Conservation (phyloP, 1,140 invertebrate species). For the Rhopalosiphum padi region DNA sequence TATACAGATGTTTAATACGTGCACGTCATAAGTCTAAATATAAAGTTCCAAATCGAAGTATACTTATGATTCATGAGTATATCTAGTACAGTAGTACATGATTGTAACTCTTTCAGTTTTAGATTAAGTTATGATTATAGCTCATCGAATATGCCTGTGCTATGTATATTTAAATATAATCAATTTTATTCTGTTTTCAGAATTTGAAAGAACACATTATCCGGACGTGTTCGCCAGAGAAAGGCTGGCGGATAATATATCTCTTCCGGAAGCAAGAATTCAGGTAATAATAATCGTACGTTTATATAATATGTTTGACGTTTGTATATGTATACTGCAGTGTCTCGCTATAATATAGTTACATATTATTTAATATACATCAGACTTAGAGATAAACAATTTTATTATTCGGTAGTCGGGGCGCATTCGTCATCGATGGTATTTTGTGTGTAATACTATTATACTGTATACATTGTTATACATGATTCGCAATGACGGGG, state of each 20-base stretch:
- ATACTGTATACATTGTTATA: not conserved
- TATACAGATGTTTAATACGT: too few species aligned
- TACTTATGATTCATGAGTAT: not conserved
- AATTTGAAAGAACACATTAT: constrained; percentile 99
- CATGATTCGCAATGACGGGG: not conserved
- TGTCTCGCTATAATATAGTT: not conserved
- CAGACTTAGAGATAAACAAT: not conserved
- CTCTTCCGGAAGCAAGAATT: constrained; percentile 98
- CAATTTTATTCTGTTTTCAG: constrained; percentile 68
- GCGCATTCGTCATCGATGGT: not conserved
- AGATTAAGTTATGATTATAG: not conserved
- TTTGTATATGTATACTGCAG: not conserved
- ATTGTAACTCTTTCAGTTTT: too few species aligned
- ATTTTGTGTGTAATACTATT: not conserved
- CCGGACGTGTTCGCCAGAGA: constrained; percentile 99
- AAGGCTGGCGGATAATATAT: constrained; percentile 96
- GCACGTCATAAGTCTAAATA: too few species aligned
- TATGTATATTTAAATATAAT: not conserved
- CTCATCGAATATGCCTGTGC: not conserved
- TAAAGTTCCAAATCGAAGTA: too few species aligned
- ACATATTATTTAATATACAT: not conserved
- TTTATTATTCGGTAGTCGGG: not conserved
- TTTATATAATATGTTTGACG: not conserved
- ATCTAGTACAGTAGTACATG: not conserved
- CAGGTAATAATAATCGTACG: constrained; percentile 73